Base-by-base conservation (phyloP, 2,888 invertebrate genomes). In the Entomobrya proxima region DNA sequence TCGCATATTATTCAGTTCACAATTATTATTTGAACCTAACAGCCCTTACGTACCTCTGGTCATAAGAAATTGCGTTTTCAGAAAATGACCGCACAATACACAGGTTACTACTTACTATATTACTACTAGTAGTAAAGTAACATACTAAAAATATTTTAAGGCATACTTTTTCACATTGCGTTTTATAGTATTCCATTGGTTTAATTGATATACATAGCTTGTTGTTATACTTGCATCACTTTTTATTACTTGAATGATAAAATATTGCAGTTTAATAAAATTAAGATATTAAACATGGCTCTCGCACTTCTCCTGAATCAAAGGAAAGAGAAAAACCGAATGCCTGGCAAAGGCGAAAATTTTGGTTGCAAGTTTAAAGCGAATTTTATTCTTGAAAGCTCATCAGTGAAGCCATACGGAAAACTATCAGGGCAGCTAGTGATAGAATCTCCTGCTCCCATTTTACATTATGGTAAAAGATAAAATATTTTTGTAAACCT, bases 361-460 rank as follows among this genome's bases (percentile, higher is more conserved):
- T 84, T 84, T 52, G 84, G 84, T 4, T 69, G 69, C 52, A 77
- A 84, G 30, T 84, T 84, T n/a, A 72, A 78, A 3, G 84, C 78
- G 13, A 77, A 40, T 27, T 84, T 78, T 58, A 18, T 69, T 11
- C 37, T 84, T 13, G 84, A 84, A 78, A 84, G 84, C 30, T 84
- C 78, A 0, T 32, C 77, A 13, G 84, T 78, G 13, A 84, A 52
- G 40, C 84, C 84, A 21, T 84, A 55, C 32, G 84, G 78, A 55
- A 55, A 64, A 58, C 2, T 84, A 35, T 37, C 72, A 0, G 84
- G 84, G 30, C 84, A 84, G 37, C 47, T 84, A 21, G 58, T 78
- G 0, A 69, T 84, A 40, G 84, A 84, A 47, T 84, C 84, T 6
- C 78, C 84, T 11, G 40, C 84, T 27, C 84, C 77, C 24, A 84